Evolutionary conservation across 2,113 vertebrate species (phyloP), one percentile per base, ranked within the genome.

Genomic region (Ophthalmolycus amberensis): DNA sequence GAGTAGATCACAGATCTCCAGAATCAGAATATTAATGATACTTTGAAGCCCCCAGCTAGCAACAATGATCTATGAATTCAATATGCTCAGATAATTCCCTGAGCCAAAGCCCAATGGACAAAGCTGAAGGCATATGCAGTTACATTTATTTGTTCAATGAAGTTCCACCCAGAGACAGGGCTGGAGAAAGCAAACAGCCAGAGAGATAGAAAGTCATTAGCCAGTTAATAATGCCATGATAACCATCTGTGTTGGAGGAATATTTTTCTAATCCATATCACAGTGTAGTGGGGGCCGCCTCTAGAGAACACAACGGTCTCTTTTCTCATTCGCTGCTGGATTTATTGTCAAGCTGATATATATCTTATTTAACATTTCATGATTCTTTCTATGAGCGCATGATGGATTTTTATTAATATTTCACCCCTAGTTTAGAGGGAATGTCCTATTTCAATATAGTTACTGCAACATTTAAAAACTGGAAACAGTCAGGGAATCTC

Each of bases 11-110:
- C 77, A 86, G 32, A 82, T 89, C 82, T 86, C 68, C 68, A 88
- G 34, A 82, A 89, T 89, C 65, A 60, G 88, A 94, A 93, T 93
- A 91, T 90, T 89, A 92, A 93, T 90, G 88, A 85, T 44, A 73
- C 80, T 91, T 79, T 86, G 87, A 89, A 91, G 83, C 82, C 86
- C 65, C 74, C 77, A 81, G 93, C 88, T 48, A 87, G 82, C 82
- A 92, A 89, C 89, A 86, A 89, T 91, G 89, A 94, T 93, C 76
- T 87, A 91, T 93, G 91, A 90, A 90, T 92, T 80, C 89, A 93
- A 92, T 92, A 91, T 92, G 77, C 85, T 85, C n/a, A 78, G 78
- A 92, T 81, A 80, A 83, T 79, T 90, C 87, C 77, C 85, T 87
- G 64, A 80, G 80, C 82, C 72, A 89, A 89, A 80, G 62, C 80